Conservation (phyloP, 2,888 invertebrate genomes). For the Metacarcinus magister region DNA sequence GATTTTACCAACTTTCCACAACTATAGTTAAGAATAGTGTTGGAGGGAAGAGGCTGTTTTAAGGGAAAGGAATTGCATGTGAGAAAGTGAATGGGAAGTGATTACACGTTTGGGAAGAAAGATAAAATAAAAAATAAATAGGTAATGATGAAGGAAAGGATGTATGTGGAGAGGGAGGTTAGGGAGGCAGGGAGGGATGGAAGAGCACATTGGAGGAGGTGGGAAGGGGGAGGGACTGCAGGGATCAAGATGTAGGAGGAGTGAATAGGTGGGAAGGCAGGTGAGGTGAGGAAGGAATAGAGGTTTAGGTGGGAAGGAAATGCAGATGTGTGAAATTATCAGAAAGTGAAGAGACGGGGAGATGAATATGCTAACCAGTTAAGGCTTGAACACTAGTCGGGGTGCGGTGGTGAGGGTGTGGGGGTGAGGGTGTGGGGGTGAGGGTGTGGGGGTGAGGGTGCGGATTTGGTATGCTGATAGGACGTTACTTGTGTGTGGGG, state of each 20-base stretch:
- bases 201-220: background rate
- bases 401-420: background rate
- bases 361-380: background rate
- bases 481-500: background rate
- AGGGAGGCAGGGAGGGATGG: background rate
- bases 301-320: background rate
- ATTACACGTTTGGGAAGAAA: background rate
- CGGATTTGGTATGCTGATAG: background rate
- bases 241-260: background rate
- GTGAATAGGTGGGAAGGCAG: background rate
- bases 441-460: background rate
- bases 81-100: background rate
- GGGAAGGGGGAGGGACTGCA: background rate
- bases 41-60: background rate
- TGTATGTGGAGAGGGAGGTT: background rate
- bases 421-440: too few relatives aligned
- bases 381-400: background rate
- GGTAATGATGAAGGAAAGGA: background rate
- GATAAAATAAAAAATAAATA: background rate
- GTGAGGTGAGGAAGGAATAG: background rate
- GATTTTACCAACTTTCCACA: constrained; percentile 29
- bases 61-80: background rate
- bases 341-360: background rate
- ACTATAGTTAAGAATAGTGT: background rate
- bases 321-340: background rate